Conservation (phyloP, 30 jellyfish, hydroid and myxozoan species). For the Hydractinia echinata region DNA sequence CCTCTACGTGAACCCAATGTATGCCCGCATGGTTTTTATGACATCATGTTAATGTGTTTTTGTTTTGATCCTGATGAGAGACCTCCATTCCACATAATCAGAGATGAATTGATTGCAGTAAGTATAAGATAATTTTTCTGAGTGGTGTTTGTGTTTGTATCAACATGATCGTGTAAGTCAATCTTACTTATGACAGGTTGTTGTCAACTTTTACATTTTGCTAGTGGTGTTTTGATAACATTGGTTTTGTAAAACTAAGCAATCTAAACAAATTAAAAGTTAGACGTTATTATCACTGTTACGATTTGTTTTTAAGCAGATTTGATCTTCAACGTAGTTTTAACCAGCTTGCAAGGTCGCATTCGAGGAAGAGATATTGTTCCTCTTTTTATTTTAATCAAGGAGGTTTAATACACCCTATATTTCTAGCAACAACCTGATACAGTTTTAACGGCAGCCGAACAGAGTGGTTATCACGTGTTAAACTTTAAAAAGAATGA, state of each 20-base stretch:
- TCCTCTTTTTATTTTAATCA: neutral
- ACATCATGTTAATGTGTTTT: constrained; percentile 74
- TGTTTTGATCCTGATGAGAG: constrained; percentile 55
- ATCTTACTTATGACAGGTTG: neutral
- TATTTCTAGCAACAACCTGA: constrained; percentile 34
- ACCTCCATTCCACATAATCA: constrained; percentile 36
- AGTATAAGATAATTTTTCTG: neutral
- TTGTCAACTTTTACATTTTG: too few relatives aligned
- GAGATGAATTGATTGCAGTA: constrained; percentile 18
- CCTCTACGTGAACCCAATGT: constrained; percentile 69
- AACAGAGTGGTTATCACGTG: neutral
- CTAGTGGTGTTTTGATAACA: too few relatives aligned
- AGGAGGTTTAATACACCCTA: neutral
- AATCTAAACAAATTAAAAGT: too few relatives aligned
- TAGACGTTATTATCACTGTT: too few relatives aligned
- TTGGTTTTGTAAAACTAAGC: too few relatives aligned
- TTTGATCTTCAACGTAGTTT: too few relatives aligned
- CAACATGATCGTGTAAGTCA: too few relatives aligned
- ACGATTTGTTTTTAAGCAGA: too few relatives aligned
- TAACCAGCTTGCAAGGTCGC: too few relatives aligned
- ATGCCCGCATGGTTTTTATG: constrained; percentile 73
- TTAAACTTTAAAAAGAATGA: constrained; percentile 64
- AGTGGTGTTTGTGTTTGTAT: neutral
- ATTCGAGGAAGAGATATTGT: too few relatives aligned
- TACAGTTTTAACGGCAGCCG: neutral